Evolutionary conservation across 2,888 invertebrate species (phyloP).

Genomic region (Silvanus unidentatus): DNA sequence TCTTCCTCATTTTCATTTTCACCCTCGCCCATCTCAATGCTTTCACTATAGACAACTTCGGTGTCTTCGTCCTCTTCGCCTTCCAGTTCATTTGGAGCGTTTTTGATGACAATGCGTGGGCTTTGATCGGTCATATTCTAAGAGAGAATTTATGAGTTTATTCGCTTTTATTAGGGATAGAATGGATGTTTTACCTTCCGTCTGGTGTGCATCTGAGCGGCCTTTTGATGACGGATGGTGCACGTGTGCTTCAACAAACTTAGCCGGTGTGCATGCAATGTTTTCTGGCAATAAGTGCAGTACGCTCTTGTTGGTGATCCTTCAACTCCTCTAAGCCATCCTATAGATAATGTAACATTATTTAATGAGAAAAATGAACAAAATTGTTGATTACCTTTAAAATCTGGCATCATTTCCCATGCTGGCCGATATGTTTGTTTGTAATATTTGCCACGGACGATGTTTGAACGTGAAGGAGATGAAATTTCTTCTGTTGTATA

Average conservation of each 20-base stretch:
- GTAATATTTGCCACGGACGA: conserved; percentile 44
- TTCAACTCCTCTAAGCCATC: conserved; percentile 53
- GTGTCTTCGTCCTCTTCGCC: conserved; percentile 18
- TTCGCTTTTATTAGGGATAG: conserved; percentile 15
- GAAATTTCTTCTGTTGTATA: conserved; percentile 26
- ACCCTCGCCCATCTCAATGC: conserved; percentile 23
- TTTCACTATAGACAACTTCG: conserved; percentile 19
- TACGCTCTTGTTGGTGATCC: conserved; percentile 53
- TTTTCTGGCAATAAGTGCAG: conserved; percentile 53
- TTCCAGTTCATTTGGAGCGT: conserved; percentile 16
- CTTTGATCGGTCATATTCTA: conserved; percentile 9
- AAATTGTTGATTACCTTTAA: conserved; percentile 56
- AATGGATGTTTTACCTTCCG: conserved; percentile 16
- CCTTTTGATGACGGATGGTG: conserved; percentile 54
- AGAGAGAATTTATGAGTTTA: not conserved
- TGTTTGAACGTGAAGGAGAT: conserved; percentile 20
- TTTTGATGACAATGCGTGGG: conserved; percentile 12
- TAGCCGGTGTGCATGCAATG: conserved; percentile 54
- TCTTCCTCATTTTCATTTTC: conserved; percentile 33
- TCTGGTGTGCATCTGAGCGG: conserved; percentile 34
- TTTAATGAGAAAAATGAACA: conserved; percentile 1
- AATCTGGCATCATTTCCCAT: conserved; percentile 56
- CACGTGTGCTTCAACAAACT: conserved; percentile 56
- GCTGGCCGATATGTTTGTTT: conserved; percentile 55
- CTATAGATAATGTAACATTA: conserved; percentile 32